A percentile compares a stretch with the other conserved stretches of the same genome.
phyloP scores from a whole-genome alignment of 35 echinoderm and acorn worm genomes.

The Heliocidaris erythrogramma region DNA sequence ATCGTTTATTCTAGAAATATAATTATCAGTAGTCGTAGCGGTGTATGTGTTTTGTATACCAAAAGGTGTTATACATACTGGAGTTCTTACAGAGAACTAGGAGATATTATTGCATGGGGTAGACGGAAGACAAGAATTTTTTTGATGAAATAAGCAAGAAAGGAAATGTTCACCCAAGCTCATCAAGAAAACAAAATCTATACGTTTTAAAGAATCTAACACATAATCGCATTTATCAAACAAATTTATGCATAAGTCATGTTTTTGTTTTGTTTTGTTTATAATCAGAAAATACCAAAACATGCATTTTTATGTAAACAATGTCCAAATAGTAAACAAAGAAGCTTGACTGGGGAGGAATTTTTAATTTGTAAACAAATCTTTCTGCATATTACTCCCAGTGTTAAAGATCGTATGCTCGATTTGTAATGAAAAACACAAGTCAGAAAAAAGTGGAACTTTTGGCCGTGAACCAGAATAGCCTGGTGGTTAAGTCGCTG shows the following conservation, averaged over 20 bases:
- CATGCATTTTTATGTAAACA: background rate
- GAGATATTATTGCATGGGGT: background rate
- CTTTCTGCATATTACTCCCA: too few species aligned
- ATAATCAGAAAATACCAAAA: background rate
- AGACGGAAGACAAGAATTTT: background rate
- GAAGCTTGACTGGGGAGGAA: too few species aligned
- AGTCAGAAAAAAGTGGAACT: too few species aligned
- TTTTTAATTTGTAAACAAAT: too few species aligned
- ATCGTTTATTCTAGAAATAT: slow-evolving; percentile 13
- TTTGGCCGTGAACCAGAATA: too few species aligned
- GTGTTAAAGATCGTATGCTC: too few species aligned
- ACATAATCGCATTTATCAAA: too few species aligned
- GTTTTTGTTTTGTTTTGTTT: background rate
- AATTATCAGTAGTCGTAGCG: background rate
- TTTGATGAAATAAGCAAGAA: background rate
- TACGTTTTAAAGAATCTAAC: background rate
- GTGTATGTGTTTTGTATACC: slow-evolving; percentile 9
- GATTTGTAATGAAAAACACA: too few species aligned
- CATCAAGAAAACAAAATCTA: background rate
- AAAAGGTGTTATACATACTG: background rate
- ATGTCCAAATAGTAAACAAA: too few species aligned
- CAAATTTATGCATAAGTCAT: too few species aligned
- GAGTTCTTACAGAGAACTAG: background rate
- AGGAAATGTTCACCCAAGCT: background rate
- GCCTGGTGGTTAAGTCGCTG: too few species aligned